Evolutionary conservation across 2,113 vertebrate genomes (phyloP).

Genomic region (Addax nasomaculatus): DNA sequence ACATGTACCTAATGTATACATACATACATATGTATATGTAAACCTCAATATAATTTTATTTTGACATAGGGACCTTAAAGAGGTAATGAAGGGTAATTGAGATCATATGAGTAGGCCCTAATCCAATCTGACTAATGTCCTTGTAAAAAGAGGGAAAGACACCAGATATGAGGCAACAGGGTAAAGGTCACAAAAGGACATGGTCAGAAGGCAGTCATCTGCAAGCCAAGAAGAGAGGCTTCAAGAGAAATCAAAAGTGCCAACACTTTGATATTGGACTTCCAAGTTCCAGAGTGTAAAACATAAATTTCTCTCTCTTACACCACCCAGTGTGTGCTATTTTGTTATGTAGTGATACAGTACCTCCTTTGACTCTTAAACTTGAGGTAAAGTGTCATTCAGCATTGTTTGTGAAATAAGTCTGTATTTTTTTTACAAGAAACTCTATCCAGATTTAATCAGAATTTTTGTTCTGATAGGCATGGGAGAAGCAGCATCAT

Average conservation of each 20-base stretch:
- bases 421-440: neutral
- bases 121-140: neutral
- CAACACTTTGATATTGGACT: neutral
- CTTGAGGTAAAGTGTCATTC: neutral
- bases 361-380: neutral
- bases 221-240: neutral
- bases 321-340: fast-evolving
- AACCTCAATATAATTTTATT: neutral
- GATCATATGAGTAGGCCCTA: neutral
- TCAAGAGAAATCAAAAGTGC: neutral
- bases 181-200: neutral
- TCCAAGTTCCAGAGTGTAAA: neutral
- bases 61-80: neutral
- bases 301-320: neutral
- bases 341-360: neutral
- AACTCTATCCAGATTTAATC: neutral
- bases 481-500: neutral
- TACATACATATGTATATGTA: neutral
- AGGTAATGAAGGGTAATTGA: neutral
- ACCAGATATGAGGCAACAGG: neutral
- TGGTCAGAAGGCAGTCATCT: neutral
- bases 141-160: neutral
- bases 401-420: neutral
- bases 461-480: neutral
- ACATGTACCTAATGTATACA: neutral